A percentile compares a stretch with the other conserved stretches of the same genome.
Conservation (phyloP, 2,797 vertebrate species). For the Tarsius wallacei region DNA sequence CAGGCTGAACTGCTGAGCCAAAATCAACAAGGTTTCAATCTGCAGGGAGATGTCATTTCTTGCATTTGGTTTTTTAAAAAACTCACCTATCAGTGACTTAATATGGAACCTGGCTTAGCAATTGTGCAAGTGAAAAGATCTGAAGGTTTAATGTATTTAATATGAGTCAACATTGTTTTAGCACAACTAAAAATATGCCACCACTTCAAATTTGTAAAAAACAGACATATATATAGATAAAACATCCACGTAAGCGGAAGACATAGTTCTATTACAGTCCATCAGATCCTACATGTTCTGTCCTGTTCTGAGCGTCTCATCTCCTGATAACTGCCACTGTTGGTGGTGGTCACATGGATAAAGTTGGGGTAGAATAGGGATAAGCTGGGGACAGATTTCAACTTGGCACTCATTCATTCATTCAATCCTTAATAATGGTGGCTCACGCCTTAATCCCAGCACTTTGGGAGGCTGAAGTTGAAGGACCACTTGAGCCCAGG, state of each 20-base stretch:
- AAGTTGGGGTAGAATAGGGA: rapidly evolving
- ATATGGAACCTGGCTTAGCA: background rate
- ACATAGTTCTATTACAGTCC: background rate
- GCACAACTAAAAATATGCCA: background rate
- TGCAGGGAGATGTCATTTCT: background rate
- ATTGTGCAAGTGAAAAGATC: background rate
- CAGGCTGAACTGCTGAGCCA: background rate
- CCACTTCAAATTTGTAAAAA: background rate
- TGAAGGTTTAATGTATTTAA: background rate
- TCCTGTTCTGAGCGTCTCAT: background rate
- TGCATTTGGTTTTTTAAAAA: background rate
- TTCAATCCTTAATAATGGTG: background rate
- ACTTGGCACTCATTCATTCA: background rate
- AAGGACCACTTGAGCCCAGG: too few species aligned
- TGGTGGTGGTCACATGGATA: rapidly evolving
- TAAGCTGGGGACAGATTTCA: background rate
- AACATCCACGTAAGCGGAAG: background rate
- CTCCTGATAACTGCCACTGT: background rate
- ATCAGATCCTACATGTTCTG: too few species aligned
- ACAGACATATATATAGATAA: too few species aligned
- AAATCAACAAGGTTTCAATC: background rate
- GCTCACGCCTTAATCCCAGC: too few species aligned
- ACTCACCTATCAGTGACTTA: background rate
- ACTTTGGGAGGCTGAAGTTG: too few species aligned
- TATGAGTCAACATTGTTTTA: background rate